Conservation (phyloP, 1,140 invertebrate genomes). For the Parapsyche elsis region DNA sequence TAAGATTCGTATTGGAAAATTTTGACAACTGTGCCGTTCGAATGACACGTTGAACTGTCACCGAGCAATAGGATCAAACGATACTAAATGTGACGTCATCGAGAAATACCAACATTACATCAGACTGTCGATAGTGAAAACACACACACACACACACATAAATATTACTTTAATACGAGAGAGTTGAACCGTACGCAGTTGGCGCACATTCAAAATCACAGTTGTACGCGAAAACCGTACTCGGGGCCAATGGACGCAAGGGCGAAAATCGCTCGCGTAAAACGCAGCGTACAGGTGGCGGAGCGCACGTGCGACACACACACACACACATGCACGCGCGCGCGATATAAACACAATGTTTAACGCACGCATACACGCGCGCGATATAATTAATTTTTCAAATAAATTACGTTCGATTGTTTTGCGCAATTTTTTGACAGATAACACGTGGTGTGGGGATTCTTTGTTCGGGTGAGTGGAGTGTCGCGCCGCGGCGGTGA, state of each 20-base stretch:
- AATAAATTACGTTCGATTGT: not conserved
- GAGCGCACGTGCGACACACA: conserved; percentile 37
- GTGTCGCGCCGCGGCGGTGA: no score
- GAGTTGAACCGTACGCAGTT: not conserved
- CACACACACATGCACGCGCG: not conserved
- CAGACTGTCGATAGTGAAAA: no score
- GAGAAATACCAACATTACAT: no score
- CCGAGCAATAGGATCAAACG: no score
- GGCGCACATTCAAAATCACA: not conserved
- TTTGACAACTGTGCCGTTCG: no score
- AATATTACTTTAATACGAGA: no score
- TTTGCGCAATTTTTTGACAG: not conserved
- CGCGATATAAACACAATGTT: conserved; percentile 22
- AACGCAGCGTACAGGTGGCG: not conserved
- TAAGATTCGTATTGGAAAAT: no score
- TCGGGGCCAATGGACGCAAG: not conserved
- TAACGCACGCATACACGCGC: not conserved
- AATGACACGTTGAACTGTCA: no score
- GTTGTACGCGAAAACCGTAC: not conserved
- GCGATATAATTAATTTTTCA: not conserved
- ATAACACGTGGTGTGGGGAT: no score
- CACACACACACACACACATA: no score
- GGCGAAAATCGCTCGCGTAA: not conserved
- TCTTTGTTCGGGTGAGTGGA: no score
- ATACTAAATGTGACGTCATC: no score